Evolutionary conservation across 2,797 vertebrate genomes (phyloP), one percentile per base, ranked within the genome.

Genomic region (Rachycentron canadum): DNA sequence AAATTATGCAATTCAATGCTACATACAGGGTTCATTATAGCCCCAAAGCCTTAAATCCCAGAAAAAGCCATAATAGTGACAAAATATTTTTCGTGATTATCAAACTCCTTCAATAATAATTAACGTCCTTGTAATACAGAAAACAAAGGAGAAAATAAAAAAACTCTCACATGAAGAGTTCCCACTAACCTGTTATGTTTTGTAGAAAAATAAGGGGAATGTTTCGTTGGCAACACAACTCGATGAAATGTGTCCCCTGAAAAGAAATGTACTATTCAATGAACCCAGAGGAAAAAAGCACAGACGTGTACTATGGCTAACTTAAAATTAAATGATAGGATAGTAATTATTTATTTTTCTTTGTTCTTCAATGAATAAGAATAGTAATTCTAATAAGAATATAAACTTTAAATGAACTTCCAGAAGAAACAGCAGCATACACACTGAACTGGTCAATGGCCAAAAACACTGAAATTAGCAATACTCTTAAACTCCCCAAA

Each of bases 191-290:
- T 68, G 97, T 99, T 79, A 99, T 98, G 84, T 99, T 99, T 80
- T 99, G 98, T 55, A 99, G 95, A 81, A 99, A 99, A 76, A 99
- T 90, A 70, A 99, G 95, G 19, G 98, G 98, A 89, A 97, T 98
- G 87, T 97, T 98, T 86, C 97, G 95, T 62, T 99, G 98, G 92
- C 98, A 99, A 91, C 98, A 99, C 68, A 99, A 85, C 87, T 99
- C 97, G 81, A 99, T 95, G 76, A 99, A 99, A 94, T 99, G 98
- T 3, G 98, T 95, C 73, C 93, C 97, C 98, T 99, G 90, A 9
- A 90, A 92, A 82, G 26, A 69, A 36, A 89, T 57, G 30, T 10
- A 52, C 36, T 45, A 67, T 63, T 62, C 19, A 75, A 38, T 57
- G 34, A 50, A n/a, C 40, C 58, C 47, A 58, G 26, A 69, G 53